These are phyloP conservation scores for Chironomus striatipennis DNA, from an alignment of 1,140 invertebrate species.

Conservation along the genomic window DNA sequence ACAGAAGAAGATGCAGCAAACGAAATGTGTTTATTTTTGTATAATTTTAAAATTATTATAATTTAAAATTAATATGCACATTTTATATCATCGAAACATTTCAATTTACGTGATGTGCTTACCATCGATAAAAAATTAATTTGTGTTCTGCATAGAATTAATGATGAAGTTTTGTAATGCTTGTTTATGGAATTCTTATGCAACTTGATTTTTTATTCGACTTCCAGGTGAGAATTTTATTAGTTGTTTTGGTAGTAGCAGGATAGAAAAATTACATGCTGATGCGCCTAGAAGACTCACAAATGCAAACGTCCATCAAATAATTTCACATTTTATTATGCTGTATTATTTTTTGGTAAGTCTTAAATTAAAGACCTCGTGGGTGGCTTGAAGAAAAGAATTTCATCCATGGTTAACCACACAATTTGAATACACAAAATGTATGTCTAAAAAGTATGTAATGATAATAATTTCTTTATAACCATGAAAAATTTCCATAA, in stretches of 20 bases:
- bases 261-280: too few relatives aligned
- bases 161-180: neutral
- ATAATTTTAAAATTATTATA: neutral
- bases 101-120: constrained; percentile 11
- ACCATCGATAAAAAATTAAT: neutral
- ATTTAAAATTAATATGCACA: neutral
- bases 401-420: neutral
- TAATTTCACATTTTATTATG: too few relatives aligned
- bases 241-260: too few relatives aligned
- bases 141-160: neutral
- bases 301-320: too few relatives aligned
- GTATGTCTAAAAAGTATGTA: neutral
- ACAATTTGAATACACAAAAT: neutral
- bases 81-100: neutral
- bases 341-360: neutral
- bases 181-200: neutral
- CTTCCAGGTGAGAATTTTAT: too few relatives aligned
- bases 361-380: neutral
- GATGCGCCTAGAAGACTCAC: too few relatives aligned
- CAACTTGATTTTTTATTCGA: too few relatives aligned
- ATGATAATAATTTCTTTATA: neutral
- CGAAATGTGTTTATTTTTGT: neutral
- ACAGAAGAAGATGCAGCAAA: neutral
- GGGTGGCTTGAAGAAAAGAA: neutral
- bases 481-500: neutral